Evolutionary conservation across 2,797 vertebrate genomes (phyloP).

Genomic region (Rhynchonycteris naso): DNA sequence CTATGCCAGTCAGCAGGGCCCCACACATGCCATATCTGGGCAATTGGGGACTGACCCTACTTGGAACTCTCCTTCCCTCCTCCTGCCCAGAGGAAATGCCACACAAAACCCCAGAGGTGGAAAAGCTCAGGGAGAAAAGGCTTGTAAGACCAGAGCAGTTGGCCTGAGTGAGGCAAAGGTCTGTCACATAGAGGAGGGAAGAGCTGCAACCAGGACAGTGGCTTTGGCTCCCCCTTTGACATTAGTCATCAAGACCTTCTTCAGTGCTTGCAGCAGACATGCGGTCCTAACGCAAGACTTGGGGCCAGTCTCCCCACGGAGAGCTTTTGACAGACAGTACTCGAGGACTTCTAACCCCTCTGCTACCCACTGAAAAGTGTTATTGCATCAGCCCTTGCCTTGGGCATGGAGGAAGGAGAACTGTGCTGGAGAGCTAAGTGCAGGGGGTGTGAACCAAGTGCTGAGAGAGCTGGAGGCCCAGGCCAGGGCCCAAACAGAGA

Average conservation of each 20-base stretch:
- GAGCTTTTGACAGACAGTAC: background rate
- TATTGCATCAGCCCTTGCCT: background rate
- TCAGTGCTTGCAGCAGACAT: background rate
- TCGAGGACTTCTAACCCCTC: background rate
- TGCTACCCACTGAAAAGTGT: background rate
- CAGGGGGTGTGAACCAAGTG: background rate
- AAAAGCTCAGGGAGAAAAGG: background rate
- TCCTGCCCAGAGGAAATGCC: background rate
- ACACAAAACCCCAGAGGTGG: background rate
- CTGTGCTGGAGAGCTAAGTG: background rate
- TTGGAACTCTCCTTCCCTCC: background rate
- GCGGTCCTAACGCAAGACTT: background rate
- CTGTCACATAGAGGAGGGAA: background rate
- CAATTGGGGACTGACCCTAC: background rate
- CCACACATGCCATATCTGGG: background rate
- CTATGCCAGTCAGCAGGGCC: background rate
- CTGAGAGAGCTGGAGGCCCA: background rate
- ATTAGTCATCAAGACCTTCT: background rate
- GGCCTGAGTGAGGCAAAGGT: background rate
- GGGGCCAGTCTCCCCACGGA: background rate
- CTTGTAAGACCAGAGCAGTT: background rate
- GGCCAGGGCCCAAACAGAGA: background rate
- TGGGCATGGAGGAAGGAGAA: background rate
- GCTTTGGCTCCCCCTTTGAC: background rate
- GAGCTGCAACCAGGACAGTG: background rate